phyloP scores from a whole-genome alignment of 2,888 invertebrate genomes.

The Callyntrura guangdongensis region DNA sequence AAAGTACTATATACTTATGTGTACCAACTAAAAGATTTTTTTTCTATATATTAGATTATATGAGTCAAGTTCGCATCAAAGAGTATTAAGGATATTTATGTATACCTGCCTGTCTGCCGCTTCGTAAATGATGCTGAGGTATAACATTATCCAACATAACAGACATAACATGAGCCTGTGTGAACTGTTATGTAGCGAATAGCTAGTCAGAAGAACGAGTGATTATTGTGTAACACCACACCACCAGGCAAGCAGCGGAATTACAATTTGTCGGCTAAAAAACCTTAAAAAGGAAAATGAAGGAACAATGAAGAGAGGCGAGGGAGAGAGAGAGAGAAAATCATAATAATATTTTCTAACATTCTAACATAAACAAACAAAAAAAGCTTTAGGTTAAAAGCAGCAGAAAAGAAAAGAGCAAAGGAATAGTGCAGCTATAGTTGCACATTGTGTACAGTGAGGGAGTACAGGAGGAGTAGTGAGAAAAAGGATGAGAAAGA shows the following conservation, averaged over 20 bases:
- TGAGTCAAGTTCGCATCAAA: slow-evolving; percentile 36
- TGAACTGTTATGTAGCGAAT: slow-evolving; percentile 41
- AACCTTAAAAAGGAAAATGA: slow-evolving; percentile 62
- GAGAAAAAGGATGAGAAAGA: slow-evolving; percentile 23
- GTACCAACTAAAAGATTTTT: slow-evolving; percentile 7
- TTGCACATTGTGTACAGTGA: not conserved
- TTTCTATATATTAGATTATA: not conserved
- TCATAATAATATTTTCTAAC: slow-evolving; percentile 75
- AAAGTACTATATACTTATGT: slow-evolving; percentile 23
- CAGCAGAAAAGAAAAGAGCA: slow-evolving; percentile 25
- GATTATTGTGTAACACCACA: slow-evolving; percentile 70
- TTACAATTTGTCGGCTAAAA: slow-evolving; percentile 76
- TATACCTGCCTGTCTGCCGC: slow-evolving; percentile 8
- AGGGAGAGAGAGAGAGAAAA: slow-evolving; percentile 60
- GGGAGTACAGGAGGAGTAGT: not conserved
- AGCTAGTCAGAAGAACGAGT: not conserved
- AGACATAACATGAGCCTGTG: slow-evolving; percentile 45
- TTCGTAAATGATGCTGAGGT: slow-evolving; percentile 14
- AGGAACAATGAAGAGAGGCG: slow-evolving; percentile 57
- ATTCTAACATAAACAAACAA: slow-evolving; percentile 73
- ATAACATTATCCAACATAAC: slow-evolving; percentile 45
- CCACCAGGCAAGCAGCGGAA: slow-evolving; percentile 45
- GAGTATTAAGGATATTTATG: slow-evolving; percentile 33
- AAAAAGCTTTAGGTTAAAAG: slow-evolving; percentile 62
- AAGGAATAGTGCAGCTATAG: not conserved